Percentiles rank a stretch among this genome's conserved stretches.
phyloP scores from a whole-genome alignment of 2,888 invertebrate genomes.

The Zelleria hepariella region DNA sequence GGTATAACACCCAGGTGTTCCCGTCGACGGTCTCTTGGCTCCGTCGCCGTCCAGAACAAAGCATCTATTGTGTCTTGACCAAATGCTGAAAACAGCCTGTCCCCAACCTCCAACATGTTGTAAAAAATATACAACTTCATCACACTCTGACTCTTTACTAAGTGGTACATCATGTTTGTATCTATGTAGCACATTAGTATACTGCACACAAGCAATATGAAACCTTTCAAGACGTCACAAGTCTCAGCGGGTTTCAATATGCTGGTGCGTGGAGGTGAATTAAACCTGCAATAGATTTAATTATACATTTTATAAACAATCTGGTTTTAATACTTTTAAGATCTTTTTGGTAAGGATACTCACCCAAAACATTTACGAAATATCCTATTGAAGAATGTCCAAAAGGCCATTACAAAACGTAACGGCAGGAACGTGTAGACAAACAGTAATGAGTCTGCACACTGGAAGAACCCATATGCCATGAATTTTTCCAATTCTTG shows the following conservation, averaged over 20 bases:
- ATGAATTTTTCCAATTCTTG: slow-evolving; percentile 93
- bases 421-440: slow-evolving; percentile 98
- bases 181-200: slow-evolving; percentile 92
- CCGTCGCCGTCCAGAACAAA: slow-evolving; percentile 98
- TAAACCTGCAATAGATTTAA: slow-evolving; percentile 35
- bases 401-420: slow-evolving; percentile 88
- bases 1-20: slow-evolving; percentile 90
- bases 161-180: slow-evolving; percentile 97
- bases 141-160: slow-evolving; percentile 97
- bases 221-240: slow-evolving; percentile 96
- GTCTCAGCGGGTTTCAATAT: slow-evolving; percentile 90
- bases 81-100: slow-evolving; percentile 94
- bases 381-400: slow-evolving; percentile 82
- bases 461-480: slow-evolving; percentile 94
- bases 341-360: slow-evolving; percentile 21
- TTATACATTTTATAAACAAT: neutral
- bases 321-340: too few species aligned
- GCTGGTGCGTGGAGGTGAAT: slow-evolving; percentile 55
- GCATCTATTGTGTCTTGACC: slow-evolving; percentile 99
- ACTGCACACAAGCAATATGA: slow-evolving; percentile 86
- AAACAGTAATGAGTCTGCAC: slow-evolving; percentile 97
- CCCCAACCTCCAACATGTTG: slow-evolving; percentile 99
- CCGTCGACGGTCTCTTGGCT: slow-evolving; percentile 85
- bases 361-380: slow-evolving; percentile 82
- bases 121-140: slow-evolving; percentile 99